Evolutionary conservation across 2,113 vertebrate species (phyloP), one percentile per base, ranked within the genome.

Genomic region (Nannobrachium achirus): DNA sequence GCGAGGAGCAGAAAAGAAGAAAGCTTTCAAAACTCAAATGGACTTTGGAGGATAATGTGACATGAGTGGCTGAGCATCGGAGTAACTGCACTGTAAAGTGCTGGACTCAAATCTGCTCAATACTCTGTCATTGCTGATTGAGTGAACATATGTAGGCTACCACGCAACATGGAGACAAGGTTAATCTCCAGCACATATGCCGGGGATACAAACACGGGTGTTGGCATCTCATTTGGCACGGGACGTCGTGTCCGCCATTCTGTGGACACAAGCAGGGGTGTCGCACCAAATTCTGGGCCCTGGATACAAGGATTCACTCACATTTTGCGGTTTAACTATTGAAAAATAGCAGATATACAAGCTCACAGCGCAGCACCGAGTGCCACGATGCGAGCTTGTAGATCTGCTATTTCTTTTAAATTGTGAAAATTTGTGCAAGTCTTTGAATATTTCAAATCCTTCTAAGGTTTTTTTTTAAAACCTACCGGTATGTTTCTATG

Each of bases 31-130:
- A 33, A 82, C 63, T 69, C 68, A 82, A 73, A 89, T 81, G 69
- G 83, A 86, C 71, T 87, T 78, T 75, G 44, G 67, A 53, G 7
- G 71, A 75, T 76, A 77, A 84, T 77, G 46, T 38, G 72, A 80
- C 75, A 74, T 66, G 10, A 84, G 59, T 33, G 0, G 69, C 76
- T 77, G 82, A 85, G 76, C 85, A 73, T 59, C 20, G 42, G 61
- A 65, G 48, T 55, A 52, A 67, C 66, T 57, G 25, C 25, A 25
- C 40, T 13, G n/a, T n/a, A 19, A 14, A 11, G 40, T 61, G 44
- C 8, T 2, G 48, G 50, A 44, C 63, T 75, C 55, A 39, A n/a
- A 80, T 75, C 58, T 63, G 61, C 66, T 77, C 71, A 56, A 60
- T 78, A 25, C 15, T 46, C 11, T 71, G 78, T 81, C 79, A 46